A percentile compares a stretch with the other conserved stretches of the same genome.
These are phyloP conservation scores for Synanthedon vespiformis DNA, from an alignment of 2,888 invertebrate genomes.

Conservation along the genomic window DNA sequence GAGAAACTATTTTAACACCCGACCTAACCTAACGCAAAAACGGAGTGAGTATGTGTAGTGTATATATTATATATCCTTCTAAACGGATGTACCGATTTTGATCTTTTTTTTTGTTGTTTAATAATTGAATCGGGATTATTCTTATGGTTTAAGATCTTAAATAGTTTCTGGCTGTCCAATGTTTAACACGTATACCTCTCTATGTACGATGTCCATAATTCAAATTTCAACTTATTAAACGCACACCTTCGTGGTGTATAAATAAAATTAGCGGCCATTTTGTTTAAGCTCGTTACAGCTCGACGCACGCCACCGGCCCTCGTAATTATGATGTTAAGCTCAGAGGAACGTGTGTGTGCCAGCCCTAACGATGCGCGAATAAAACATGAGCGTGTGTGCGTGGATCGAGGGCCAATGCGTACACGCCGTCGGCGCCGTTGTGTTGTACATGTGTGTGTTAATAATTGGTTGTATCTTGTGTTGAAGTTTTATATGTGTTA, in stretches of 20 bases:
- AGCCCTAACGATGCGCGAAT: slow-evolving; percentile 36
- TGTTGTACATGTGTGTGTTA: slow-evolving; percentile 11
- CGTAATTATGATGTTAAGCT: slow-evolving; percentile 60
- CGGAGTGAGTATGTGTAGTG: no score
- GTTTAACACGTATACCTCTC: not conserved
- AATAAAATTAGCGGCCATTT: slow-evolving; percentile 64
- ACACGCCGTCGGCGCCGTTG: slow-evolving; percentile 16
- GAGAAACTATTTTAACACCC: no score
- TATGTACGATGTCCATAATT: slow-evolving; percentile 17
- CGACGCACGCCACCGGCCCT: slow-evolving; percentile 65
- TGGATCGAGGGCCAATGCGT: slow-evolving; percentile 9
- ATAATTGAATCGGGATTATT: no score
- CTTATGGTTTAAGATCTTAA: no score
- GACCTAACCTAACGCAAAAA: no score
- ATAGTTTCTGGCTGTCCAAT: no score
- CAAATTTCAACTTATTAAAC: slow-evolving; percentile 39
- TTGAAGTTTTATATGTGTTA: not conserved
- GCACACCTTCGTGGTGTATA: slow-evolving; percentile 37
- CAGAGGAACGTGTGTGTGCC: slow-evolving; percentile 25
- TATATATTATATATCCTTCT: no score
- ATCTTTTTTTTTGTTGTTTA: no score
- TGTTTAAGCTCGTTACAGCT: slow-evolving; percentile 66
- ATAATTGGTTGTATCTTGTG: not conserved
- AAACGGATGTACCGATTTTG: no score
- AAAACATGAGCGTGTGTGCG: slow-evolving; percentile 23